Percentiles rank a stretch among this genome's conserved stretches.
These are phyloP conservation scores for Acrossocheilus fasciatus DNA, from an alignment of 2,797 vertebrate genomes.

Conservation along the genomic window DNA sequence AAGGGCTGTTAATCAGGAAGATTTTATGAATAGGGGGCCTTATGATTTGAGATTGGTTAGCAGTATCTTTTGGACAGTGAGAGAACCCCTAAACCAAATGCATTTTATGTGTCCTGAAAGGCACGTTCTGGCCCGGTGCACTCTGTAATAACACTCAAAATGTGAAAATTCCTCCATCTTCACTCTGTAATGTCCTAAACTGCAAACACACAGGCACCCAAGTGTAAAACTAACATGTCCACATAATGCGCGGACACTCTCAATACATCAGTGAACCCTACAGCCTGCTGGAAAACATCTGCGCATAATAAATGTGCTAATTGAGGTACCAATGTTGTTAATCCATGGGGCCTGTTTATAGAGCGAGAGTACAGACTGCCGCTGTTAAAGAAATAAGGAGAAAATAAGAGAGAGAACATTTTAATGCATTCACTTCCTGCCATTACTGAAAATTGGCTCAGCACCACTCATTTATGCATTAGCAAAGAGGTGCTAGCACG, in stretches of 20 bases:
- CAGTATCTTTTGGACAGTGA: background rate
- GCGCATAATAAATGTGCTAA: background rate
- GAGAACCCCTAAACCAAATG: background rate
- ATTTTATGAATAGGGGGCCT: background rate
- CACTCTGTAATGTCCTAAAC: background rate
- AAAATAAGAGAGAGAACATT: background rate
- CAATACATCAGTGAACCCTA: slow-evolving; percentile 1
- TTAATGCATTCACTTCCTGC: slow-evolving; percentile 1
- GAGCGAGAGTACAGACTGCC: background rate
- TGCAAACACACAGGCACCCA: background rate
- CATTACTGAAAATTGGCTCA: slow-evolving; percentile 32
- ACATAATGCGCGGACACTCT: background rate
- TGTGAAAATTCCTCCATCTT: background rate
- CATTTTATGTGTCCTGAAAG: slow-evolving; percentile 1
- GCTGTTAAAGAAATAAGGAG: background rate
- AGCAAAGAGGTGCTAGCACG: background rate
- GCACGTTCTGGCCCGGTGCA: background rate
- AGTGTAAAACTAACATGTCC: background rate
- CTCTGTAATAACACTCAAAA: background rate
- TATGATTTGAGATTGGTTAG: background rate
- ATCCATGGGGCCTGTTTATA: background rate
- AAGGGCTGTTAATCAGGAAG: background rate
- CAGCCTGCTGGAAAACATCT: slow-evolving; percentile 5
- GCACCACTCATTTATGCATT: slow-evolving; percentile 14
- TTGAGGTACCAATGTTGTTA: background rate